phyloP scores from a whole-genome alignment of 2,113 vertebrate species.

The Calonectris borealis region DNA sequence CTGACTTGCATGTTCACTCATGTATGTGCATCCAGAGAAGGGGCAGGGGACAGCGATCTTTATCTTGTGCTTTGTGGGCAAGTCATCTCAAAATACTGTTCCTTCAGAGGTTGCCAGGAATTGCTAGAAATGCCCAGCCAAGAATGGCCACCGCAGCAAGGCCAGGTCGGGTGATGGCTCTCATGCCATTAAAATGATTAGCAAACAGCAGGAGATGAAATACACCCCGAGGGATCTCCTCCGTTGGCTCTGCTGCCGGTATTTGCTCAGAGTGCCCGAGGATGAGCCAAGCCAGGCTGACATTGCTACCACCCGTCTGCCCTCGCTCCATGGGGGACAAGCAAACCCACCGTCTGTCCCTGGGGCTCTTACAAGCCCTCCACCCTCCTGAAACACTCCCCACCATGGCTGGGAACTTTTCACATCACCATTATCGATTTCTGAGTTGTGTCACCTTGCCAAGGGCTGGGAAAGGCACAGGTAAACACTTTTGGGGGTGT shows the following conservation, averaged over 20 bases:
- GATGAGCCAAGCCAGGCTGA: background rate
- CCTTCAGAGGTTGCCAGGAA: background rate
- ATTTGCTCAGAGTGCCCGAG: background rate
- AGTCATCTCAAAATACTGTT: background rate
- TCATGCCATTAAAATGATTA: background rate
- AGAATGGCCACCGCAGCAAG: background rate
- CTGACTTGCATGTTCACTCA: background rate
- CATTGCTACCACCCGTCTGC: rapidly evolving
- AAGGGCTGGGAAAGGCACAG: background rate
- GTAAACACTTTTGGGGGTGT: background rate
- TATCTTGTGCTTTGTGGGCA: background rate
- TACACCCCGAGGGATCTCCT: background rate
- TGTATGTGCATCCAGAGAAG: background rate
- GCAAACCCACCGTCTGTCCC: background rate
- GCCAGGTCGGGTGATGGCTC: background rate
- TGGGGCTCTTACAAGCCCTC: background rate
- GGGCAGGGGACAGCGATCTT: background rate
- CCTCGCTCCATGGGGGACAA: background rate
- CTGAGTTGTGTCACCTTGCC: background rate
- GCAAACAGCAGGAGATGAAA: background rate
- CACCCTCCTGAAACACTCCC: background rate
- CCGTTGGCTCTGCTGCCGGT: background rate
- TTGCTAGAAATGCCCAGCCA: background rate
- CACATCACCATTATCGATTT: rapidly evolving
- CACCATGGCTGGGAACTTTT: background rate